Evolutionary conservation across 2,113 vertebrate genomes (phyloP).

Genomic region (Zosterops lateralis): DNA sequence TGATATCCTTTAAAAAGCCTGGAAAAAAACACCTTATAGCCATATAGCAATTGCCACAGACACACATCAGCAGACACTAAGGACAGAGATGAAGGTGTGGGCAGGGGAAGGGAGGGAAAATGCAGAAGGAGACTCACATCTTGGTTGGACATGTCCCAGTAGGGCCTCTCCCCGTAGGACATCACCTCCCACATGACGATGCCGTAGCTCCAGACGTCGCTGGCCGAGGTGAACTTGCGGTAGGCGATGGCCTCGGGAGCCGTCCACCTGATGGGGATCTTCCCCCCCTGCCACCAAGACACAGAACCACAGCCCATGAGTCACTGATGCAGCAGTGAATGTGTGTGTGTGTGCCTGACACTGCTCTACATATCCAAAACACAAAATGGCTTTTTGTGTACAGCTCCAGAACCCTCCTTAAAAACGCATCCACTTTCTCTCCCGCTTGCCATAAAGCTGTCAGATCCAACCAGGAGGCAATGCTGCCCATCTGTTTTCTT

Average conservation of each 20-base stretch:
- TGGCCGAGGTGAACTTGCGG: conserved; percentile 95
- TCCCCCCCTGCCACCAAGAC: conserved; percentile 84
- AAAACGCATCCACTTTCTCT: background rate
- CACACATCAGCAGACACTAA: background rate
- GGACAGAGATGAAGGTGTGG: fast-evolving
- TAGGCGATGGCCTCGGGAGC: conserved; percentile 97
- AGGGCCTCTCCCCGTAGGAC: conserved; percentile 96
- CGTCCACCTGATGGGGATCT: conserved; percentile 98
- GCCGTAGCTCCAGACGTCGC: conserved; percentile 96
- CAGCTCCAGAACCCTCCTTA: background rate
- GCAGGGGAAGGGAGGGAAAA: background rate
- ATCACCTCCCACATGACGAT: conserved; percentile 99
- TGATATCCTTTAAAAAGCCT: background rate
- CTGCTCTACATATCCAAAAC: background rate
- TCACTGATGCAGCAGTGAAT: background rate
- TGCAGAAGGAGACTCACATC: conserved; percentile 80
- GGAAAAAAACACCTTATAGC: background rate
- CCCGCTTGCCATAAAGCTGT: conserved; percentile 26
- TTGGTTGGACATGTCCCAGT: conserved; percentile 99
- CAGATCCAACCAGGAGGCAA: conserved; percentile 30
- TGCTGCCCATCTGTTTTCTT: conserved; percentile 48
- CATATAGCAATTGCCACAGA: background rate
- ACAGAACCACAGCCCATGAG: background rate
- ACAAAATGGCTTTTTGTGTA: background rate
- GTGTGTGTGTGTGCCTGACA: background rate